phyloP scores from a whole-genome alignment of 2,888 invertebrate genomes.

The Aquatica leii region DNA sequence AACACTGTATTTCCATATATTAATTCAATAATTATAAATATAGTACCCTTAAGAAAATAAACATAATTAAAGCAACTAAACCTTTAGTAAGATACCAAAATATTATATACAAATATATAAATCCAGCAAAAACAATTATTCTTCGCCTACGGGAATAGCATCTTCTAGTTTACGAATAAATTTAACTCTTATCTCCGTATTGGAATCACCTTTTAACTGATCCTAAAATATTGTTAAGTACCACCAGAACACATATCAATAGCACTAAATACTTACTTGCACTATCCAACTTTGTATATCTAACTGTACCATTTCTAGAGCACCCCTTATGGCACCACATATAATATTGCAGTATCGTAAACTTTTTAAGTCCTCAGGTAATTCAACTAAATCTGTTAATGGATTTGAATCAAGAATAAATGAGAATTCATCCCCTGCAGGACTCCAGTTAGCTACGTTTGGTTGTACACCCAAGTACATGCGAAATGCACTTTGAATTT shows the following conservation, averaged over 20 bases:
- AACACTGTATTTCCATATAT: too few relatives aligned
- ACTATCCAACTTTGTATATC: slow-evolving; percentile 95
- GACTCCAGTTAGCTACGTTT: slow-evolving; percentile 93
- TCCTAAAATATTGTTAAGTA: slow-evolving; percentile 75
- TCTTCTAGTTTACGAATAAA: slow-evolving; percentile 96
- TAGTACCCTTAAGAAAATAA: too few relatives aligned
- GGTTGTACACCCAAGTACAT: slow-evolving; percentile 93
- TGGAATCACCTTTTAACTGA: slow-evolving; percentile 91
- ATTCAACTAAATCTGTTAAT: slow-evolving; percentile 95
- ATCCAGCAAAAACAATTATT: slow-evolving; percentile 72
- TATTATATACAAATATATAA: too few relatives aligned
- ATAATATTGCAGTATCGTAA: slow-evolving; percentile 93
- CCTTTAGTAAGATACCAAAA: too few relatives aligned
- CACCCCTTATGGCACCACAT: slow-evolving; percentile 91
- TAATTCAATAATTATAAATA: too few relatives aligned
- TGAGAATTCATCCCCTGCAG: slow-evolving; percentile 95
- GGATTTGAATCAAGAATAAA: slow-evolving; percentile 95
- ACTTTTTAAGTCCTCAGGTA: slow-evolving; percentile 83
- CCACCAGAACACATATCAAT: not conserved
- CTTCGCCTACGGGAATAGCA: slow-evolving; percentile 98
- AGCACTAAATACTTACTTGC: slow-evolving; percentile 58
- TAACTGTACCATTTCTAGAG: slow-evolving; percentile 98
- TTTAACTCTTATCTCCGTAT: slow-evolving; percentile 93
- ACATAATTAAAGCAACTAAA: too few relatives aligned
- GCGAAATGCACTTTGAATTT: slow-evolving; percentile 83